Evolutionary conservation across 2,797 vertebrate genomes (phyloP).

Genomic region (Hapalemur alaotrensis): DNA sequence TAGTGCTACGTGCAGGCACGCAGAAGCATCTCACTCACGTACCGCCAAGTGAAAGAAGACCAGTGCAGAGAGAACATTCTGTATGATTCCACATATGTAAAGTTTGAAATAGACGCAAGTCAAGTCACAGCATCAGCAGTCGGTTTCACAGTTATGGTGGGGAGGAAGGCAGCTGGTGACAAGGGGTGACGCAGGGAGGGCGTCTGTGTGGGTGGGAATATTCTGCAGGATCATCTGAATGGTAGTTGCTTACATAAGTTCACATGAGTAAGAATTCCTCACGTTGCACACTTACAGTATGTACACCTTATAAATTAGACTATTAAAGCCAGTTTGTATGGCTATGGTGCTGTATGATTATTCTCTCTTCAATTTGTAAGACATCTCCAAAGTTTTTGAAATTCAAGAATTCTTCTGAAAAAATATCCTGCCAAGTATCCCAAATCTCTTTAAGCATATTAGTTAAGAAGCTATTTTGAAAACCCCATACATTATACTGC

Average conservation of each 20-base stretch:
- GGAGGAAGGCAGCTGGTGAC: neutral
- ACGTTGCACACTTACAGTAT: too few species aligned
- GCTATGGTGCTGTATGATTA: too few species aligned
- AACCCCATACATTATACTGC: neutral
- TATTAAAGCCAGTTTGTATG: neutral
- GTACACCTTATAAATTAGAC: neutral
- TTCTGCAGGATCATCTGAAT: neutral
- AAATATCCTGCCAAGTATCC: neutral
- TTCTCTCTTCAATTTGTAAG: too few species aligned
- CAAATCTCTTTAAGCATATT: neutral
- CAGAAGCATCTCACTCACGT: neutral
- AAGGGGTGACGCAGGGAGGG: accelerated
- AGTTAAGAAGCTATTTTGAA: neutral
- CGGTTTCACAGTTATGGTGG: accelerated
- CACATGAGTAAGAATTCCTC: neutral
- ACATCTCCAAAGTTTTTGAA: neutral
- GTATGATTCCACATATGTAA: accelerated
- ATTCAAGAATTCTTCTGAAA: neutral
- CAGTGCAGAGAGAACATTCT: neutral
- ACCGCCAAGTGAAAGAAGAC: neutral
- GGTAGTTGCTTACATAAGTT: neutral
- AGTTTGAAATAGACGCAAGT: neutral
- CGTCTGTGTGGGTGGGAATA: too few species aligned
- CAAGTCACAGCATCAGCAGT: neutral
- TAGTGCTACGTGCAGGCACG: accelerated